Conservation (phyloP, 2,113 vertebrate genomes). For the Sitta europaea region DNA sequence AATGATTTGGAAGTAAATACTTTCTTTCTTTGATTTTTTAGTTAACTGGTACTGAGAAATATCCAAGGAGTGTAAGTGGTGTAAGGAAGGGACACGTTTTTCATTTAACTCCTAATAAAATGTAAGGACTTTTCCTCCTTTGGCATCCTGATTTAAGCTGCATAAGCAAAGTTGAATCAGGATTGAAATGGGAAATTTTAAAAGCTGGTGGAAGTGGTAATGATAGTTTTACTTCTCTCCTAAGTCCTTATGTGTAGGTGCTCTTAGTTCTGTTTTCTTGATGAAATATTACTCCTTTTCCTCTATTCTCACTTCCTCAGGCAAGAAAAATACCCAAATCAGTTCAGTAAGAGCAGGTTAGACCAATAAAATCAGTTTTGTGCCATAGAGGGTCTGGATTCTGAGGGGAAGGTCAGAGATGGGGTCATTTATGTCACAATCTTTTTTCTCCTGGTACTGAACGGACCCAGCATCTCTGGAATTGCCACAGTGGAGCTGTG, state of each 20-base stretch:
- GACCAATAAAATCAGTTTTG: neutral
- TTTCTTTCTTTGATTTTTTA: neutral
- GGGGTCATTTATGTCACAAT: neutral
- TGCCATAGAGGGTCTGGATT: neutral
- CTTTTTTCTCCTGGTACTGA: neutral
- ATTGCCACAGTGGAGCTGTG: neutral
- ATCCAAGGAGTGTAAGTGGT: neutral
- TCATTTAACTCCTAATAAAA: slow-evolving; percentile 12
- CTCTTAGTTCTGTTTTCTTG: neutral
- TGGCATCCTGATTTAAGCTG: neutral
- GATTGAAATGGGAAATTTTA: neutral
- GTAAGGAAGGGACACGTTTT: neutral
- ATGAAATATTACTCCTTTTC: neutral
- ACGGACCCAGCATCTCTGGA: neutral
- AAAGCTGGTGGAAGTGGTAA: neutral
- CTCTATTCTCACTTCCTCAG: neutral
- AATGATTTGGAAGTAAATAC: neutral
- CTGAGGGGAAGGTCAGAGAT: neutral
- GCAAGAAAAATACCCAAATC: neutral
- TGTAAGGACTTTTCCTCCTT: neutral
- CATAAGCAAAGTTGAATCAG: neutral
- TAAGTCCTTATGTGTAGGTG: neutral
- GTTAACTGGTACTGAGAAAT: neutral
- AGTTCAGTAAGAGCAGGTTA: neutral
- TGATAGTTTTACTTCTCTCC: neutral